These are phyloP conservation scores for Chelon labrosus DNA, from an alignment of 2,797 vertebrate genomes.

Conservation along the genomic window DNA sequence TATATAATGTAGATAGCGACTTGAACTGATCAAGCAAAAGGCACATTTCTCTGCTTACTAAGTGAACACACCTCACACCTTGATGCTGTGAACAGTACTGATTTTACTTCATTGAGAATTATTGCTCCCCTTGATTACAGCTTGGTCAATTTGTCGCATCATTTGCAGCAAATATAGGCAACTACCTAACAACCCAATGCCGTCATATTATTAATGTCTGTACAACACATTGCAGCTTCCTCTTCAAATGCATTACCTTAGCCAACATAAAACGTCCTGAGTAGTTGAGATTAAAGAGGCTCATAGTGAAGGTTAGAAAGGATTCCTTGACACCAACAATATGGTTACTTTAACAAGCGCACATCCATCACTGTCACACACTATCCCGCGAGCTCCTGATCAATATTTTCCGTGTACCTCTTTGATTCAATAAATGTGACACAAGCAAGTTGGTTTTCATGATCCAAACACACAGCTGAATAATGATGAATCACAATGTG, in stretches of 20 bases:
- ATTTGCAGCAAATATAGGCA: no score
- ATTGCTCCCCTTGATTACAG: no score
- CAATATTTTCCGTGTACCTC: constrained; percentile 28
- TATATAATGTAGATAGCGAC: no score
- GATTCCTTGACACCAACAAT: constrained; percentile 20
- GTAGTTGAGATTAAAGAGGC: constrained; percentile 17
- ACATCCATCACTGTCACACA: constrained; percentile 51
- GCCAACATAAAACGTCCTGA: neutral
- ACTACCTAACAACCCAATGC: no score
- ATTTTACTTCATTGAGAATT: no score
- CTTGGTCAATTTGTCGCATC: no score
- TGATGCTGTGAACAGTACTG: no score
- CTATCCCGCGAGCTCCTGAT: constrained; percentile 56
- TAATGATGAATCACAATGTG: constrained; percentile 57
- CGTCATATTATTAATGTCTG: no score
- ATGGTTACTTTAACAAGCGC: constrained; percentile 32
- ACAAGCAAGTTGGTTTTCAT: constrained; percentile 45
- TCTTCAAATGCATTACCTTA: neutral
- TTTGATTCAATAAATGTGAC: constrained; percentile 57
- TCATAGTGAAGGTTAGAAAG: constrained; percentile 25
- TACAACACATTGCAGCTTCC: neutral
- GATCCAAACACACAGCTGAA: constrained; percentile 38
- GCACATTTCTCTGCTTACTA: no score
- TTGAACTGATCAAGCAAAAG: no score
- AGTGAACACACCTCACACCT: no score